Base-by-base conservation (phyloP, 1,140 invertebrate species). In the Zaprionus lachaisei region DNA sequence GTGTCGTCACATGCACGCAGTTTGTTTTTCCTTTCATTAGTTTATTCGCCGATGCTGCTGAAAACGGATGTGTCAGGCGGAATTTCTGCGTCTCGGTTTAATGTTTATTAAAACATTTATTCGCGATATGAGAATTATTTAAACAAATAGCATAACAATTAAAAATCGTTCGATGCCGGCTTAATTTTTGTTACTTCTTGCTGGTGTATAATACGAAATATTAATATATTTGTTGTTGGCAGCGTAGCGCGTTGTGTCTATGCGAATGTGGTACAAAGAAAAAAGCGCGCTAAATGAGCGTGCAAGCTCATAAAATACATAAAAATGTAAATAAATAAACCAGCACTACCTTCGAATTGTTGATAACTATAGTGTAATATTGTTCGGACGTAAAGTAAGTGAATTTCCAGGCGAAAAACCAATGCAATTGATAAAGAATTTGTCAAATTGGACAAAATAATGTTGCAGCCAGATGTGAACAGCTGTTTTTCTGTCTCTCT, bases 321-420 rank as follows among this genome's bases (percentile, higher is more conserved):
- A 61, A 61, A 41, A 69, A 84, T 84, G 81, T 87, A 84, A 89
- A 87, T 89, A 87, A 89, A 83, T 73, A 71, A 84, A 69, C 41
- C 44, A 56, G 60, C 24, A 28, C 22, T 12, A 34, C n/a, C 28
- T 55, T 24, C 11, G n/a, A 67, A 65, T 79, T 68, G 69, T 65
- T 66, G 61, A 72, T 22, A 89, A 57, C 57, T 22, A 47, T 57
- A n/a, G n/a, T 4, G 58, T 26, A 20, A 9, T 6, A 14, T 15
- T 38, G 12, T 5, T 22, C 37, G 24, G 55, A 28, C 37, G 26
- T 37, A 72, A 71, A 68, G 71, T 71, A 71, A 68, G 68, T 66
- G 41, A 66, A 67, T 47, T 72, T 9, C n/a, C 11, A 34, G 34
- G 47, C 31, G 71, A 65, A 62, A 15, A 24, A 20, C 2, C 11